Conservation (phyloP, 2,113 vertebrate genomes). For the Stegostoma tigrinum region DNA sequence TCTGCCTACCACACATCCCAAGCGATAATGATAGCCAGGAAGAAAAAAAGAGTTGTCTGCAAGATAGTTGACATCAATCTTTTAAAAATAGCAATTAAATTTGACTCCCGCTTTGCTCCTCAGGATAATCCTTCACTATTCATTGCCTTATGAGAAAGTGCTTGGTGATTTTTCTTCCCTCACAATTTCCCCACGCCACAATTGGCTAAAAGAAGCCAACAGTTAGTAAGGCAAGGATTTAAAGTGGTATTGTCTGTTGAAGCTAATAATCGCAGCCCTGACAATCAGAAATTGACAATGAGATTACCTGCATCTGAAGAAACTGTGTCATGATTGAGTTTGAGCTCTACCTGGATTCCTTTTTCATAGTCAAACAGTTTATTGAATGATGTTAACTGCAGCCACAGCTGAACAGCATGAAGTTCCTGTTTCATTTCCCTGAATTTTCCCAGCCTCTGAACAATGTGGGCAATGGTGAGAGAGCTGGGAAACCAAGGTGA, state of each 20-base stretch:
- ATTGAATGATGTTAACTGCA: neutral
- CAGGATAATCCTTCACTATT: neutral
- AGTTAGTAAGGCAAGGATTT: neutral
- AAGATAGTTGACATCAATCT: neutral
- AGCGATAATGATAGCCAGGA: neutral
- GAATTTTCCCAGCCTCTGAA: too few species aligned
- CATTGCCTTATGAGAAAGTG: neutral
- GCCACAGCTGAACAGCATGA: neutral
- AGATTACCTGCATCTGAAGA: neutral
- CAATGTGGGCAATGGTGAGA: too few species aligned
- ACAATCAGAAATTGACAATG: neutral
- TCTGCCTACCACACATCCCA: conserved; percentile 12
- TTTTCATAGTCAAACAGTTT: neutral
- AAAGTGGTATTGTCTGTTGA: neutral
- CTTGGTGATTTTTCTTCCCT: neutral
- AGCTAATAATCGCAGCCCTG: neutral
- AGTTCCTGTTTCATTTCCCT: neutral
- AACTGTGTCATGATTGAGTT: neutral
- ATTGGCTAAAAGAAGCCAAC: neutral
- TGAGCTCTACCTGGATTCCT: neutral
- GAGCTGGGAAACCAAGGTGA: too few species aligned
- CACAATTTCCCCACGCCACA: neutral
- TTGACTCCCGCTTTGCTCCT: neutral
- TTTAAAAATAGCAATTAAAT: neutral
- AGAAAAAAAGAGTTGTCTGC: neutral